Evolutionary conservation across 2,888 invertebrate species (phyloP).

Genomic region (Phytoseiulus persimilis): DNA sequence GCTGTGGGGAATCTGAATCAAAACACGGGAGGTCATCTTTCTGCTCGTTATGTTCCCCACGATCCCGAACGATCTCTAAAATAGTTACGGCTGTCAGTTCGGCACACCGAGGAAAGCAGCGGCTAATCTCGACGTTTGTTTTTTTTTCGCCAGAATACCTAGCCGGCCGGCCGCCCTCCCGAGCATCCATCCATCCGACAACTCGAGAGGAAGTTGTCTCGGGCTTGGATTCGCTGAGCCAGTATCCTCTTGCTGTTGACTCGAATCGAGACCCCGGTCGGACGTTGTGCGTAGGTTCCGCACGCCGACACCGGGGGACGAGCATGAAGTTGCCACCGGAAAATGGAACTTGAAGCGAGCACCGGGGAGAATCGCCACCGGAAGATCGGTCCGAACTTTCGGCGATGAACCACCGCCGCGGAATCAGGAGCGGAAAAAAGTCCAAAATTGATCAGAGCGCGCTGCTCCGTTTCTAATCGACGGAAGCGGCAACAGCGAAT

Average conservation of each 20-base stretch:
- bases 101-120: neutral
- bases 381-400: neutral
- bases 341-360: neutral
- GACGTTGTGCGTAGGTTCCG: neutral
- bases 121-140: neutral
- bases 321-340: neutral
- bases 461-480: neutral
- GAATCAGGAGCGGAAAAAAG: neutral
- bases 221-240: neutral
- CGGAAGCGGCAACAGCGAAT: neutral
- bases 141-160: neutral
- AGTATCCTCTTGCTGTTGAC: neutral
- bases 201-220: neutral
- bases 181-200: too few relatives aligned
- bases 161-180: neutral
- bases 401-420: neutral
- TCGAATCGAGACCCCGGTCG: neutral
- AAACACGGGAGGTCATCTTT: neutral
- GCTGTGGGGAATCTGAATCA: neutral
- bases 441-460: neutral
- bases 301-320: neutral
- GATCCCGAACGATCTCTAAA: neutral
- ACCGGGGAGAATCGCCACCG: neutral
- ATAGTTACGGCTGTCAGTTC: neutral
- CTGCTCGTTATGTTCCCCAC: neutral